Base-by-base conservation (phyloP, 2,113 vertebrate genomes). In the Uria lomvia region DNA sequence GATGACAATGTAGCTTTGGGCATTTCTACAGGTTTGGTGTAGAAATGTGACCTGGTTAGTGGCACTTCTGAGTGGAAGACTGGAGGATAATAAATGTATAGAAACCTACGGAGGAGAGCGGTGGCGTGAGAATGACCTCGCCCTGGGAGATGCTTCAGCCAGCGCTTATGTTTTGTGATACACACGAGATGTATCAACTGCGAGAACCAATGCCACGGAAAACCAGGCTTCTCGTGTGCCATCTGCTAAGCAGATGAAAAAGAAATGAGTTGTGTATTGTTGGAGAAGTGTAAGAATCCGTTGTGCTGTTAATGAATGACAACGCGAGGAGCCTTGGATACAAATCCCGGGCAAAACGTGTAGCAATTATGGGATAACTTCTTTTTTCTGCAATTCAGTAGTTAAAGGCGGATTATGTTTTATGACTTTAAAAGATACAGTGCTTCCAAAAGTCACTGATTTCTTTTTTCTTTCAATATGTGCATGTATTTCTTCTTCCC, bases 271-370 rank as follows among this genome's bases (percentile, higher is more conserved):
- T 83, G 53, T 30, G 40, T 45, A 18, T 88, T 78, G 72, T 59
- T 60, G 20, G 66, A 50, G 59, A 67, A 43, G 59, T 8, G 43
- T 21, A 77, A 6, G 72, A 34, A 55, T 42, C 11, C 5, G 2
- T 34, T 12, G 13, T 24, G 78, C 79, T 79, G 79, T 21, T 63
- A 58, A 36, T 2, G 1, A 68, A 18, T 1, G 3, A 9, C 67
- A 45, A 5, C 2, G 8, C 0, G 0, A 67, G 47, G n/a, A 55
- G 8, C 66, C 66, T 56, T 24, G 4, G 58, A 15, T 34, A 21
- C n/a, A 42, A 84, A 70, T 79, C 55, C 60, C 15, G 29, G 34
- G 49, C 56, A 53, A 29, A 79, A 56, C 2, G 1, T n/a, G 19
- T n/a, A 70, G 79, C 73, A 65, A 30, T 62, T 84, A 47, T 6